phyloP scores from a whole-genome alignment of 2,888 invertebrate species.

The Drosophila borborema region DNA sequence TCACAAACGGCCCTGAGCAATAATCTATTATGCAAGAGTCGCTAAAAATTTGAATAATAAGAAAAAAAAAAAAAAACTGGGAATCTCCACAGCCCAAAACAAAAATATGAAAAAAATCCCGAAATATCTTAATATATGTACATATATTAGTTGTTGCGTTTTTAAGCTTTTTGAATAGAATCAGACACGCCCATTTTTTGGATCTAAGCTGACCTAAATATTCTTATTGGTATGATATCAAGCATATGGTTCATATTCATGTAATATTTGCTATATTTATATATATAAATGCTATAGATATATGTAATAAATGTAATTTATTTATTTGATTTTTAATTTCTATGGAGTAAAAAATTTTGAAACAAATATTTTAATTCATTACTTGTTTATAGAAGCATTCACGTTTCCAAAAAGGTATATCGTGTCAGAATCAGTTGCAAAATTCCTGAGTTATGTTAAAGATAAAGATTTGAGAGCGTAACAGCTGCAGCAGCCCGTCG shows the following conservation, averaged over 20 bases:
- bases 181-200: neutral
- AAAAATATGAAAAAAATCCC: neutral
- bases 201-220: neutral
- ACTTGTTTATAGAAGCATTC: neutral
- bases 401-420: neutral
- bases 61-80: neutral
- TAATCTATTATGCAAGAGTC: neutral
- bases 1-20: conserved; percentile 20
- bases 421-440: neutral
- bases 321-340: neutral
- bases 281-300: no score
- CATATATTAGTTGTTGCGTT: neutral
- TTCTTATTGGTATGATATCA: neutral
- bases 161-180: neutral
- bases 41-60: neutral
- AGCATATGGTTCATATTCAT: neutral
- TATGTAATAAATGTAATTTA: neutral
- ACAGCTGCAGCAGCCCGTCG: neutral
- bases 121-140: neutral
- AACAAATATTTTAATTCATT: neutral
- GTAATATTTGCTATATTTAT: neutral
- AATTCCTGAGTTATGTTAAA: neutral
- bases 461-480: neutral
- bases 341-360: neutral
- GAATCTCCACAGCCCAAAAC: neutral